Evolutionary conservation across 1,140 invertebrate genomes (phyloP), one percentile per base, ranked within the genome.

Genomic region (Mercenaria mercenaria): DNA sequence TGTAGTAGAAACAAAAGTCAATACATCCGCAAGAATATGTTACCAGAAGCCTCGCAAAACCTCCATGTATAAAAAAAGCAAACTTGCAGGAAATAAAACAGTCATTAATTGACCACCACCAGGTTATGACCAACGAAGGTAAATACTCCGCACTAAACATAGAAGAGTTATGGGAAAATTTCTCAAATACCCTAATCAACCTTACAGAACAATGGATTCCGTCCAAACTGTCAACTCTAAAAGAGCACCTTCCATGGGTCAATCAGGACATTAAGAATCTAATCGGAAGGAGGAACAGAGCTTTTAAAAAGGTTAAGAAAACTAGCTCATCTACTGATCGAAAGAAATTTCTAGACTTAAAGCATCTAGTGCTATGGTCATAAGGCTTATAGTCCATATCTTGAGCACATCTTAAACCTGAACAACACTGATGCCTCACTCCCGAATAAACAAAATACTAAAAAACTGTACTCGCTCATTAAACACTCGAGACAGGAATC

Each of bases 161-260:
- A n/a, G 52, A 84, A 72, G 34, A 72, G 20, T 61, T 72, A 47
- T 84, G 61, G 82, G 39, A 47, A 72, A 69, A 50, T 39, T 72
- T 72, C 43, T 69, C 52, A 23, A 23, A 32, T n/a, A 72, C 64
- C 29, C 39, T 50, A n/a, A 84, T 72, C 56, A 6, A 11, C n/a
- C 64, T 72, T 2, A 50, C 64, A 72, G 52, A 84, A 20, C 77
- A 76, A 34, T 84, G 18, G 4, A 84, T 84, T 34, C 80, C 39
- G 29, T 64, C 64, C 13, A 84, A 84, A 84, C 37, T 67, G 39
- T 50, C 82, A 29, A 39, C 52, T 4, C 47, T 50, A 37, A 72
- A 64, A 50, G 47, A 72, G 50, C 34, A 84, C 26, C 64, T 84
- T 39, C 64, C 82, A 11, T 84, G 64, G 52, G 67, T 84, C 34